These are phyloP conservation scores for Scaptomyza tumidula DNA, from an alignment of 2,888 invertebrate genomes.

Conservation along the genomic window DNA sequence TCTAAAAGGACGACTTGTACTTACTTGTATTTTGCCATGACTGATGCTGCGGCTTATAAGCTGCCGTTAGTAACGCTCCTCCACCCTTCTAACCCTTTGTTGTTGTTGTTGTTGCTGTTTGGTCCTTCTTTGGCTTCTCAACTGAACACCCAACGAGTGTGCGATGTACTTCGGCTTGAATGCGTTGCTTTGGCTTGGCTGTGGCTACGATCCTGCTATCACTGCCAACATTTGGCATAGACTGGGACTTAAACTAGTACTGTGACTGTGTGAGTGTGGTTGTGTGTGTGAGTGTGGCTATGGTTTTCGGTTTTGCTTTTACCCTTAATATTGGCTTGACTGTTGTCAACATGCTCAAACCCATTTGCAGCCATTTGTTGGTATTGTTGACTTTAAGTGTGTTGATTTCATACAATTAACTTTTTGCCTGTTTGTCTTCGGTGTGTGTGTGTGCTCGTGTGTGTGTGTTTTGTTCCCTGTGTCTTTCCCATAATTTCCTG, in stretches of 20 bases:
- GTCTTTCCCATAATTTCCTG: constrained; percentile 60
- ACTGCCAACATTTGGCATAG: constrained; percentile 33
- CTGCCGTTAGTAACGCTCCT: constrained; percentile 41
- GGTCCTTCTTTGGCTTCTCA: constrained; percentile 60
- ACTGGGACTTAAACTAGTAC: constrained; percentile 4
- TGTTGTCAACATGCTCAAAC: constrained; percentile 60
- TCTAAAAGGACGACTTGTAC: constrained; percentile 12
- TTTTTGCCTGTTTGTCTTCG: constrained; percentile 72
- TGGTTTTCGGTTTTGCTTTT: constrained; percentile 50
- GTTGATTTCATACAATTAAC: constrained; percentile 81
- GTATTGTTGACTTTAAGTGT: constrained; percentile 76
- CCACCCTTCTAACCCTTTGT: not conserved
- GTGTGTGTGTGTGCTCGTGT: not conserved
- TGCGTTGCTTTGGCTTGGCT: constrained; percentile 27
- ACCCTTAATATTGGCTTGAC: constrained; percentile 49
- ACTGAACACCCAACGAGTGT: constrained; percentile 46
- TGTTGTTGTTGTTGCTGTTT: constrained; percentile 37
- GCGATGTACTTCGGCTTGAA: constrained; percentile 35
- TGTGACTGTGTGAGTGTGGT: not conserved
- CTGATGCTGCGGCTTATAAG: constrained; percentile 64
- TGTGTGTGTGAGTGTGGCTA: not conserved
- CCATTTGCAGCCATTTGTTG: constrained; percentile 50
- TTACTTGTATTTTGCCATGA: constrained; percentile 42
- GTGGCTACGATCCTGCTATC: constrained; percentile 29
- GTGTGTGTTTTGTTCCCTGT: constrained; percentile 45